A percentile compares a stretch with the other conserved stretches of the same genome.
These are phyloP conservation scores for Callinectes sapidus DNA, from an alignment of 2,888 invertebrate genomes.

Conservation along the genomic window DNA sequence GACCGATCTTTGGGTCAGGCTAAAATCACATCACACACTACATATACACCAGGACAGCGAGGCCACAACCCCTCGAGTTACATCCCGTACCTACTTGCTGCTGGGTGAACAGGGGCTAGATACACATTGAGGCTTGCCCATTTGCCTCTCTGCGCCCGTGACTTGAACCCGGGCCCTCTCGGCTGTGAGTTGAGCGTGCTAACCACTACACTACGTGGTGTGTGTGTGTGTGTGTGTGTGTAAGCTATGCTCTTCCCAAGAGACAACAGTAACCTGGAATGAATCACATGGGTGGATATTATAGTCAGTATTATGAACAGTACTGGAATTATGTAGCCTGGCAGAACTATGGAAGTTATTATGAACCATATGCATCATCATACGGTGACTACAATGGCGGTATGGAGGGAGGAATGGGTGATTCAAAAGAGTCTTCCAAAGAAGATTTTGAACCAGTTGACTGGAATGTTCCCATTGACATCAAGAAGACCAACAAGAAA, in stretches of 20 bases:
- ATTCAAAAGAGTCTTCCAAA: conserved; percentile 63
- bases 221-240: no score
- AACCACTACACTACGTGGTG: no score
- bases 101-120: no score
- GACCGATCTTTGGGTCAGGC: no score
- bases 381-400: conserved; percentile 67
- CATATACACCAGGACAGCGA: no score
- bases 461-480: conserved; percentile 73
- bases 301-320: conserved; percentile 73
- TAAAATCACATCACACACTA: no score
- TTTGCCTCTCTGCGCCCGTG: no score
- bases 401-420: conserved; percentile 58
- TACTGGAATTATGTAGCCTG: conserved; percentile 73
- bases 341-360: conserved; percentile 71
- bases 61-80: no score
- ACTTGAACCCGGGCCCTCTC: no score
- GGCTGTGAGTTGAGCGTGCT: no score
- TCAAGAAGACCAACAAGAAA: conserved; percentile 72
- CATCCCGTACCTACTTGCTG: no score
- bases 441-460: conserved; percentile 73
- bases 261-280: conserved; percentile 71
- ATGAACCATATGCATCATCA: conserved; percentile 66
- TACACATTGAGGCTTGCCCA: no score
- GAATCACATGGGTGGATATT: conserved; percentile 70
- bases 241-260: conserved; percentile 91